A percentile compares a stretch with the other conserved stretches of the same genome.
Evolutionary conservation across 30 jellyfish, hydroid and myxozoan genomes (phyloP).

Genomic region (Sanderia malayensis): DNA sequence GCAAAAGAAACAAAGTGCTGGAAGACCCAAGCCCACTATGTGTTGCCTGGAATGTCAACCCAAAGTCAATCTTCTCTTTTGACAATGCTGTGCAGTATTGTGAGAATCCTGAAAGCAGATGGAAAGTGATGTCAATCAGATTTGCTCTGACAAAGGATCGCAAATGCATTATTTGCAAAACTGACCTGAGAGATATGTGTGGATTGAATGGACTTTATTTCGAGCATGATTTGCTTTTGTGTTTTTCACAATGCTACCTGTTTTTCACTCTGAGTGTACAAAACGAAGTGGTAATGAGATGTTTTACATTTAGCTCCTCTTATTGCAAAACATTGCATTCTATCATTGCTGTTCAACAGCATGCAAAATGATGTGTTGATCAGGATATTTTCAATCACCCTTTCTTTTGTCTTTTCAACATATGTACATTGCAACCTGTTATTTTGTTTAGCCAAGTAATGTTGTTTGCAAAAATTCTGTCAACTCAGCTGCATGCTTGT

Average conservation of each 20-base stretch:
- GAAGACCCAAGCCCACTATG: constrained; percentile 31
- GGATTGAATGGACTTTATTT: constrained; percentile 35
- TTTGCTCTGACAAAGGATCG: neutral
- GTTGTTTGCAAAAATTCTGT: no score
- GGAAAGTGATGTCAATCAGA: constrained; percentile 20
- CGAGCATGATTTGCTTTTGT: constrained; percentile 25
- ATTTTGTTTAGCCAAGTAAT: no score
- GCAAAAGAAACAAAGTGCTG: neutral
- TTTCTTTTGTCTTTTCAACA: no score
- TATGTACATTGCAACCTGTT: no score
- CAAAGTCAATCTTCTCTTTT: constrained; percentile 8
- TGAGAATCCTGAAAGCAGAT: constrained; percentile 8
- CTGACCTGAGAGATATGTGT: constrained; percentile 23
- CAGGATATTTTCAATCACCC: no score
- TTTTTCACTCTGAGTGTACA: constrained; percentile 3
- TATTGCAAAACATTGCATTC: no score
- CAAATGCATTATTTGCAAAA: constrained; percentile 30
- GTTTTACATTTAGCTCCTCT: no score
- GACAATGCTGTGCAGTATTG: constrained; percentile 27
- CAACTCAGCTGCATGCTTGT: no score
- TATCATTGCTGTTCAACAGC: no score
- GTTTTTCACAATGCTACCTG: constrained; percentile 16
- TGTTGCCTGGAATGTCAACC: constrained; percentile 39
- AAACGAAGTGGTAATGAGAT: constrained; percentile 31
- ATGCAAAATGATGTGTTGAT: no score